Base-by-base conservation (phyloP, 2,888 invertebrate species). In the Xestia sexstrigata region DNA sequence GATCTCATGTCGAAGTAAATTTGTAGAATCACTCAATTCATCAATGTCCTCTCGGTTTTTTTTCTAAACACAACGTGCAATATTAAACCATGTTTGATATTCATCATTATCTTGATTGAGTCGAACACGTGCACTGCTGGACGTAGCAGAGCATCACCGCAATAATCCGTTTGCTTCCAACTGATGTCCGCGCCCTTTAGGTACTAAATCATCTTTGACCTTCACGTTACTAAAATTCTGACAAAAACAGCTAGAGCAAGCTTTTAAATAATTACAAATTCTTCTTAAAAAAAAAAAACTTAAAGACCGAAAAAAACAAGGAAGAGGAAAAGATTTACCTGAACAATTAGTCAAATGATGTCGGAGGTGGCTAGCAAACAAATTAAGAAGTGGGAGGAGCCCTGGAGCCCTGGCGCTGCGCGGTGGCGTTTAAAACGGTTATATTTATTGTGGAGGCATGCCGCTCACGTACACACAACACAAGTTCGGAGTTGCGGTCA, bases 381-480 rank as follows among this genome's bases (percentile, higher is more conserved):
- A 91, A 91, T 91, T 90, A 91, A 91, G 90, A 90, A 91, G 91
- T 83, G 87, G 89, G 87, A 4, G 79, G 63, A 63, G 73, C 39
- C 75, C 47, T 26, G 35, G 55, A 55, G 45, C n/a, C n/a, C 55
- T 17, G 69, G 65, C 23, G 62, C 49, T 58, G 70, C 39, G 39
- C 63, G 23, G 68, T 23, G 67, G 47, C 76, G 65, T 82, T 90
- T 88, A 82, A 87, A 89, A 84, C 86, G 89, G 89, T 86, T 86
- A 89, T 91, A 88, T 90, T 92, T 90, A 90, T 87, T 87, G 83
- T 76, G 70, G 85, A 80, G 86, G 79, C 81, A 91, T 90, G 90
- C 92, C 70, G 88, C 86, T 87, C 92, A 92, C 92, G 92, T 92
- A 83, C 89, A 67, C 83, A 74, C 88, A 78, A 89, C 89, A 87